Percentiles rank a stretch among this genome's conserved stretches.
These are phyloP conservation scores for Noctua pronuba DNA, from an alignment of 2,888 invertebrate genomes.

Conservation along the genomic window DNA sequence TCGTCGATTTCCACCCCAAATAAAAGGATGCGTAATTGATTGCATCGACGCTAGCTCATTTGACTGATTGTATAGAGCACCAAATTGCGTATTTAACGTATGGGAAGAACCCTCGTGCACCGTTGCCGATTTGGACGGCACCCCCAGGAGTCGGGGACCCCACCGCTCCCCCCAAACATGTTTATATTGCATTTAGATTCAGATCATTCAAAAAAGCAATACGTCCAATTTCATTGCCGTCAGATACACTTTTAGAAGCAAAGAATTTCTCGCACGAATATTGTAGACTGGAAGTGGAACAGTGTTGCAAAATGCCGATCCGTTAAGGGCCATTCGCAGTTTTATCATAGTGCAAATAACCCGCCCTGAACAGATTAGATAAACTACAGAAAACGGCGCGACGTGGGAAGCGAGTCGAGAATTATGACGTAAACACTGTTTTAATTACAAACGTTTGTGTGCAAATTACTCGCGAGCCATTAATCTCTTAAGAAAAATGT, in stretches of 20 bases:
- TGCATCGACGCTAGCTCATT: conserved; percentile 87
- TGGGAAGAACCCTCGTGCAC: conserved; percentile 86
- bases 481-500: conserved; percentile 69
- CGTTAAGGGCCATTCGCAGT: conserved; percentile 83
- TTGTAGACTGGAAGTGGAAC: conserved; percentile 67
- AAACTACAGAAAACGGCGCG: conserved; percentile 81
- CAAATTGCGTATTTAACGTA: conserved; percentile 89
- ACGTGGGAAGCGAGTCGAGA: conserved; percentile 79
- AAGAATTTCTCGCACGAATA: conserved; percentile 52
- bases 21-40: conserved; percentile 88
- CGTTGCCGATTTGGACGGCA: conserved; percentile 86
- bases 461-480: conserved; percentile 69
- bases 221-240: conserved; percentile 63
- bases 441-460: conserved; percentile 72
- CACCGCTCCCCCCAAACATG: conserved; percentile 74
- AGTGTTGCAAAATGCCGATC: conserved; percentile 79
- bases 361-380: conserved; percentile 87
- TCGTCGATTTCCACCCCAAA: conserved; percentile 72
- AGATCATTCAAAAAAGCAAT: conserved; percentile 78
- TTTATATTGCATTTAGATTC: conserved; percentile 81
- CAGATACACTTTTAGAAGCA: conserved; percentile 49
- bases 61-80: conserved; percentile 87
- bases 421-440: conserved; percentile 72
- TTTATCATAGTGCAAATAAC: conserved; percentile 89
- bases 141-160: conserved; percentile 73